phyloP scores from a whole-genome alignment of 1,140 invertebrate species.

The Potamilus streckersoni region DNA sequence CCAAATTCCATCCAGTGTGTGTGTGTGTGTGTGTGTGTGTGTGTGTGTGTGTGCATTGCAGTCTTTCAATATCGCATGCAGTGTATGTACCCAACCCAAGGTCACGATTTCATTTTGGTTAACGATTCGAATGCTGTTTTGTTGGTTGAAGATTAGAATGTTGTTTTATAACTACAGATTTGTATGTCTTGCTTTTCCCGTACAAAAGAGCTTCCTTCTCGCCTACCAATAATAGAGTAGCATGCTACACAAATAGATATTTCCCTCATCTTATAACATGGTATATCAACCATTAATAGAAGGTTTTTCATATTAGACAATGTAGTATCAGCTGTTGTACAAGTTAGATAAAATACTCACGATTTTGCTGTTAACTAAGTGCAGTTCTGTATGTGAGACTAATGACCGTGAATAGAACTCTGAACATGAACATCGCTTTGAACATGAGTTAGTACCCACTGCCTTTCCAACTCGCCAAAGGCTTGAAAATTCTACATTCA shows the following conservation, averaged over 20 bases:
- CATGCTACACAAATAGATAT: not conserved
- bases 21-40: no score
- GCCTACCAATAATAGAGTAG: not conserved
- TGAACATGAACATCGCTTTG: constrained; percentile 91
- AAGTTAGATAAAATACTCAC: constrained; percentile 69
- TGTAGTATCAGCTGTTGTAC: not conserved
- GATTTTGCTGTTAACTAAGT: constrained; percentile 83
- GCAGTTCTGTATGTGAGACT: constrained; percentile 89
- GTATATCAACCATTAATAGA: not conserved
- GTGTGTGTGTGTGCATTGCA: no score
- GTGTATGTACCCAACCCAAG: no score
- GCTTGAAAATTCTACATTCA: constrained; percentile 77
- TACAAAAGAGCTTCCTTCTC: not conserved
- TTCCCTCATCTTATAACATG: not conserved
- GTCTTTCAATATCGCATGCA: no score
- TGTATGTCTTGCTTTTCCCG: not conserved
- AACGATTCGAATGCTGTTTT: not conserved
- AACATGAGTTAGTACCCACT: constrained; percentile 97
- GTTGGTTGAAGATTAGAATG: not conserved
- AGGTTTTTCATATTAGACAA: not conserved
- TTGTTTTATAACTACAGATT: not conserved
- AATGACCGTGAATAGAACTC: constrained; percentile 86
- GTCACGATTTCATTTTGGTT: no score
- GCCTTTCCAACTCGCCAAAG: constrained; percentile 88
- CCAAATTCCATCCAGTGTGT: no score